Evolutionary conservation across 2,888 invertebrate species (phyloP), one percentile per base, ranked within the genome.

Genomic region (Euplexia lucipara): DNA sequence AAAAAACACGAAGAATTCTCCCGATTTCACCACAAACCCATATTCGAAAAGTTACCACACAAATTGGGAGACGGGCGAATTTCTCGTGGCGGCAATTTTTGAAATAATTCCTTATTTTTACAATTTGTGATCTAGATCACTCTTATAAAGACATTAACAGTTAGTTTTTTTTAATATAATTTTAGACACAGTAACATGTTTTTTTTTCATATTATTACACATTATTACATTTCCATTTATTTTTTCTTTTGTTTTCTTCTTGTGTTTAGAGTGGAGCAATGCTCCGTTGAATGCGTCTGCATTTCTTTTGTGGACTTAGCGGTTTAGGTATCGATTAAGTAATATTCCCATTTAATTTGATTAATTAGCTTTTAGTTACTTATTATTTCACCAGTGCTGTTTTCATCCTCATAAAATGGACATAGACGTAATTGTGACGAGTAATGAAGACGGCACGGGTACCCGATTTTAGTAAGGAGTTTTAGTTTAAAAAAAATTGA

Each of bases 141-240:
- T 88, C 88, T 88, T 91, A 93, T 94, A 95, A 95, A 95, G 95
- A 95, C 95, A 95, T 95, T 95, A 95, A 94, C 93, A 92, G 88
- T 88, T 94, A 94, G 93, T 91, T 91, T 87, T 26, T 86, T 84
- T 79, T 78, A 82, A 73, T 88, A 87, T 88, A 86, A 90, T 84
- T 92, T 83, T 85, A 92, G 91, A 93, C 92, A 93, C 93, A 90
- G 76, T 83, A 83, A 83, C 83, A 82, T 76, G 72, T 65, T 78
- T 75, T 83, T 66, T 81, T 63, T 80, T 82, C 83, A 80, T 83
- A 82, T 73, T 78, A 79, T 83, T 81, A 82, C 82, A 81, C 82
- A 79, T 79, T 68, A 69, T 82, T 76, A 78, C 92, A 93, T 91
- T 94, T 93, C 92, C 94, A 94, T 90, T 85, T 80, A n/a, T 78